A percentile compares a stretch with the other conserved stretches of the same genome.
Evolutionary conservation across 2,797 vertebrate genomes (phyloP).

Genomic region (Ciconia nigra): DNA sequence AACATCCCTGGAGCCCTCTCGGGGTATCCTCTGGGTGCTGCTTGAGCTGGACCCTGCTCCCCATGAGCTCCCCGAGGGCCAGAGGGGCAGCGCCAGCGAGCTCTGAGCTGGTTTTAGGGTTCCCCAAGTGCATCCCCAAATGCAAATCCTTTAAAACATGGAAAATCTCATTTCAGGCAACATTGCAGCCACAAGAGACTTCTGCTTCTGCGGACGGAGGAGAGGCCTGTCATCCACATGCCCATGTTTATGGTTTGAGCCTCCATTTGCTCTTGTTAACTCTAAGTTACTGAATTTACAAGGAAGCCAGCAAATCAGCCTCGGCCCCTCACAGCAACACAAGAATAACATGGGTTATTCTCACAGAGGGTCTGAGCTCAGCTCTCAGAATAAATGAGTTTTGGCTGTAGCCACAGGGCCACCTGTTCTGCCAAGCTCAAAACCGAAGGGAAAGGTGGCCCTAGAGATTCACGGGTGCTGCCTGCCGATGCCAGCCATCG

Average conservation of each 20-base stretch:
- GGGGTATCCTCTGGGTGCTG: neutral
- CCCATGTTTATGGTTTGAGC: neutral
- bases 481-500: neutral
- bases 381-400: neutral
- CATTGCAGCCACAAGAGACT: neutral
- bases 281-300: neutral
- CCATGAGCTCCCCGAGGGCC: fast-evolving
- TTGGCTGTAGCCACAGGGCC: neutral
- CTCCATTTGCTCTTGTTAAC: neutral
- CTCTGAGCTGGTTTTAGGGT: neutral
- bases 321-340: neutral
- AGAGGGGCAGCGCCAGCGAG: neutral
- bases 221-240: neutral
- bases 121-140: neutral
- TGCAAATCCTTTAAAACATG: neutral
- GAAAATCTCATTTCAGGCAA: neutral
- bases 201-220: neutral
- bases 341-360: neutral
- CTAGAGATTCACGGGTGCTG: neutral
- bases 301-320: neutral
- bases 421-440: neutral
- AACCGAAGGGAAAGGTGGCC: fast-evolving
- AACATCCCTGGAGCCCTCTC: neutral
- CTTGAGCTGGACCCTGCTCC: fast-evolving
- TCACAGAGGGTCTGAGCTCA: neutral